These are phyloP conservation scores for Steatocranus sp. DNA, from an alignment of 2,797 vertebrate genomes.

Conservation along the genomic window DNA sequence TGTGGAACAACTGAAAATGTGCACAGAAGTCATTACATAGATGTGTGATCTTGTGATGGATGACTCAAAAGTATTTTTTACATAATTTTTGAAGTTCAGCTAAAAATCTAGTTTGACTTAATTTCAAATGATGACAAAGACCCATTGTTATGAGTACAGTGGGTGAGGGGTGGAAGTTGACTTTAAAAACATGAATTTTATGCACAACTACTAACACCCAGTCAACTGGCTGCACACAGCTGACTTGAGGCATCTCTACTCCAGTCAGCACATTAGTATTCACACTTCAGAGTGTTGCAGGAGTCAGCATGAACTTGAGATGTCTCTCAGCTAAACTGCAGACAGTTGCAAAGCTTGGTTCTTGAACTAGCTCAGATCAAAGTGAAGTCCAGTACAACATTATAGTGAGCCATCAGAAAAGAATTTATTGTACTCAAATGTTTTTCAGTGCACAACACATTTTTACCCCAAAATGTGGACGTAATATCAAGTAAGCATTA, in stretches of 20 bases:
- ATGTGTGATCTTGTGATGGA: not conserved
- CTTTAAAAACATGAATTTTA: not conserved
- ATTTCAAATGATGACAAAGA: not conserved
- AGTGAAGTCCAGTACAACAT: not conserved
- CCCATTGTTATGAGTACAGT: not conserved
- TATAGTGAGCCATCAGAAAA: not conserved
- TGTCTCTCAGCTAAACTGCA: not conserved
- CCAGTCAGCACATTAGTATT: not conserved
- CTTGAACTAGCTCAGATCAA: not conserved
- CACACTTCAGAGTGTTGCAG: constrained; percentile 1
- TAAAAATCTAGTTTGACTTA: not conserved
- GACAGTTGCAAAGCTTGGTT: not conserved
- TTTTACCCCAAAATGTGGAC: not conserved
- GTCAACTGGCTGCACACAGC: not conserved
- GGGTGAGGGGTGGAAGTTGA: not conserved
- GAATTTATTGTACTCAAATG: not conserved
- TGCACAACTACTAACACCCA: not conserved
- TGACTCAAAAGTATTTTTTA: not conserved
- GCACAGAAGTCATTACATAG: not conserved
- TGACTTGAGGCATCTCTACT: not conserved
- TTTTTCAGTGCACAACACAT: not conserved
- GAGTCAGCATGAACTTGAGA: constrained; percentile 13
- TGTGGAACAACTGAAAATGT: not conserved
- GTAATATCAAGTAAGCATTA: not conserved
- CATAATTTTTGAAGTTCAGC: not conserved